A percentile compares a stretch with the other conserved stretches of the same genome.
Conservation (phyloP, 2,797 vertebrate genomes). For the Stomatorhinus walkeri region DNA sequence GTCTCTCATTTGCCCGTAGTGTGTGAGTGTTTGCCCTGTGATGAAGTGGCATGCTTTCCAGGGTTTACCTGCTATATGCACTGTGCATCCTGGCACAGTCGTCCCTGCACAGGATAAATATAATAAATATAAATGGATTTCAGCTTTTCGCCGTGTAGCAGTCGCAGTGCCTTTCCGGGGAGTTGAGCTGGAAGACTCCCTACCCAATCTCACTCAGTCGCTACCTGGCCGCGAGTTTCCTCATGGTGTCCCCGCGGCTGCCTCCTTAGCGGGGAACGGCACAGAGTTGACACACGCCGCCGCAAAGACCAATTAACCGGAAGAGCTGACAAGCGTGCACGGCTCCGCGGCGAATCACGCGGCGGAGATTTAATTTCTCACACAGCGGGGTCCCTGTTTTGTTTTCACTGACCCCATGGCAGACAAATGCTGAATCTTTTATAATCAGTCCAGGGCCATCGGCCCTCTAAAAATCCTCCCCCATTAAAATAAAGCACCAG, state of each 20-base stretch:
- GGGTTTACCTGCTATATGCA: neutral
- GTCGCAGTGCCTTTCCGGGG: neutral
- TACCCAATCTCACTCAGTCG: neutral
- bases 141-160: neutral
- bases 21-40: neutral
- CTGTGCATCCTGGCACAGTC: neutral
- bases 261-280: neutral
- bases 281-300: neutral
- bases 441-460: neutral
- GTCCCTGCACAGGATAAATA: neutral
- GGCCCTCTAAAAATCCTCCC: neutral
- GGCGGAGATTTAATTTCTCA: conserved; percentile 4
- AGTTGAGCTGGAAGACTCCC: neutral
- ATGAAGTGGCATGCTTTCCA: neutral
- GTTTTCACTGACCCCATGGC: neutral
- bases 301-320: neutral
- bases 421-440: neutral
- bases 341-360: neutral
- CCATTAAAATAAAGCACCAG: neutral
- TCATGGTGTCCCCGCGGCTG: neutral
- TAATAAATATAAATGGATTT: neutral
- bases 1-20: neutral
- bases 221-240: conserved; percentile 1
- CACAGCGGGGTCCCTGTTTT: neutral
- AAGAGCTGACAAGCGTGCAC: neutral